phyloP scores from a whole-genome alignment of 2,797 vertebrate species.

The Psittacula echo region DNA sequence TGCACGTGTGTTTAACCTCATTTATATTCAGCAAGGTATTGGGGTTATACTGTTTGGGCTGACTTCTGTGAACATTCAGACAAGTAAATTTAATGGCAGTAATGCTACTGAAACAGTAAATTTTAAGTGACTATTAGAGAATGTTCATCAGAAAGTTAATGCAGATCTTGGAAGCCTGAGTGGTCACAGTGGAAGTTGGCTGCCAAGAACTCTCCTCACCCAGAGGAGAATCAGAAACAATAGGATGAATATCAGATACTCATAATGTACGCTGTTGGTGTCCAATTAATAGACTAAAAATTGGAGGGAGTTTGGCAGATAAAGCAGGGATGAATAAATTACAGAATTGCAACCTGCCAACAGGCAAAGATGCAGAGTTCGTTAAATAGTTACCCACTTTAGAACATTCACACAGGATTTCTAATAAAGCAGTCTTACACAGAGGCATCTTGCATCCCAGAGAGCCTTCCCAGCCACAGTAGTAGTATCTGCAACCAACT shows the following conservation, averaged over 20 bases:
- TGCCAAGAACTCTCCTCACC: slow-evolving; percentile 38
- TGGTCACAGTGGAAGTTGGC: not conserved
- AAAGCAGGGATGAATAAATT: slow-evolving; percentile 52
- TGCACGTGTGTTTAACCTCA: not conserved
- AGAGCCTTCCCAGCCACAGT: not conserved
- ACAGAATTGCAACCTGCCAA: slow-evolving; percentile 2
- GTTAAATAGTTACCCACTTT: not conserved
- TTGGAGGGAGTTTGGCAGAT: slow-evolving; percentile 40
- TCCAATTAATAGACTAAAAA: slow-evolving; percentile 56
- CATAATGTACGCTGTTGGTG: slow-evolving; percentile 23
- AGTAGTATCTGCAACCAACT: not conserved
- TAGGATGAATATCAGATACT: slow-evolving; percentile 19
- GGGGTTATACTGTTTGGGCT: not conserved
- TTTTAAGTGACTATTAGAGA: slow-evolving; percentile 39
- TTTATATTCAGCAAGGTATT: not conserved
- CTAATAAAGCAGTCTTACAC: not conserved
- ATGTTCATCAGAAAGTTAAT: slow-evolving; percentile 39
- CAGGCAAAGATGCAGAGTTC: not conserved
- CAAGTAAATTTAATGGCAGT: not conserved
- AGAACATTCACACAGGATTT: not conserved
- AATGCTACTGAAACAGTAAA: not conserved
- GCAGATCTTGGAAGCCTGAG: not conserved
- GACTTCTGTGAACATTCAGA: not conserved
- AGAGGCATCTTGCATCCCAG: not conserved
- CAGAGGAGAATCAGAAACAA: slow-evolving; percentile 34